These are phyloP conservation scores for Danaus melanippus DNA, from an alignment of 1,140 invertebrate species.

Conservation along the genomic window DNA sequence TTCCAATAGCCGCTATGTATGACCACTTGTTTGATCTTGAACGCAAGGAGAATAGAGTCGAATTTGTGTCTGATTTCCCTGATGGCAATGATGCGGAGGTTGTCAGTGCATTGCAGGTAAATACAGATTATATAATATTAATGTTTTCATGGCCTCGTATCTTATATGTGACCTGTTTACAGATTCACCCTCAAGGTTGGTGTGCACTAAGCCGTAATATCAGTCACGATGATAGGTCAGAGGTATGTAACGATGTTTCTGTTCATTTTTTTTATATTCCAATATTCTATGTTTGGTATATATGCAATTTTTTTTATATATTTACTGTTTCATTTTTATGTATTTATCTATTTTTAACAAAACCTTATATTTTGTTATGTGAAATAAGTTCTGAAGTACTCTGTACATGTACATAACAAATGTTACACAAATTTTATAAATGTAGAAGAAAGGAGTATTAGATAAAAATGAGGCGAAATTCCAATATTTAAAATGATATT, in stretches of 20 bases:
- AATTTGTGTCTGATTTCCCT: constrained; percentile 93
- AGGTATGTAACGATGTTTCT: constrained; percentile 70
- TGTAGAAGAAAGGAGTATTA: too few relatives aligned
- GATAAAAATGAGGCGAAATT: too few relatives aligned
- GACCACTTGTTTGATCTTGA: constrained; percentile 85
- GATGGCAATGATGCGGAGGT: constrained; percentile 88
- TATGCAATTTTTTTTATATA: too few relatives aligned
- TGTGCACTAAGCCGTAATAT: constrained; percentile 90
- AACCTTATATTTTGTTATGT: too few relatives aligned
- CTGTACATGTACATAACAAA: too few relatives aligned
- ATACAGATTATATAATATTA: constrained; percentile 2
- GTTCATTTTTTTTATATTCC: not conserved
- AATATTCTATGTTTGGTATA: not conserved
- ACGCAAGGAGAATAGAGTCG: constrained; percentile 86
- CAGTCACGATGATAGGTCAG: constrained; percentile 86
- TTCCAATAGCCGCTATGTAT: constrained; percentile 83
- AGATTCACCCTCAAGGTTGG: constrained; percentile 94
- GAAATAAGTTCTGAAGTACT: too few relatives aligned
- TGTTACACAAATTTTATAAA: too few relatives aligned
- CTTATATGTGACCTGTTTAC: constrained; percentile 13
- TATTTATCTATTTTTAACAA: too few relatives aligned
- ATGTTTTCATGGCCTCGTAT: too few relatives aligned
- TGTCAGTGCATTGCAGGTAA: constrained; percentile 86
- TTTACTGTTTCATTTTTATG: too few relatives aligned
- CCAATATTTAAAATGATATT: too few relatives aligned